These are phyloP conservation scores for Chaitophorus viminalis DNA, from an alignment of 2,888 invertebrate species.

Conservation along the genomic window DNA sequence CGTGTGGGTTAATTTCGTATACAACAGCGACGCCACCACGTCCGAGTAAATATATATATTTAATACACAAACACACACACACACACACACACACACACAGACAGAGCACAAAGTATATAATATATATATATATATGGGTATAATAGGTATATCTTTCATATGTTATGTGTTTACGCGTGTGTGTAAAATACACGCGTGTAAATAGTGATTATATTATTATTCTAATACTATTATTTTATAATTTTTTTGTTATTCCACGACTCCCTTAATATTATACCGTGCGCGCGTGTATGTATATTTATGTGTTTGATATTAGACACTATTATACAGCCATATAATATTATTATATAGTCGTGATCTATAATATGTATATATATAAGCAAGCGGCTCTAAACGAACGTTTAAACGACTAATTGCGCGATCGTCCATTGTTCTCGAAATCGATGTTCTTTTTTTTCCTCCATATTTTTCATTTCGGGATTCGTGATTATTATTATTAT, in stretches of 20 bases:
- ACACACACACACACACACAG: no score
- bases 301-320: no score
- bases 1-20: slow-evolving; percentile 3
- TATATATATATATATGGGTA: neutral
- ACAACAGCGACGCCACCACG: neutral
- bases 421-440: slow-evolving; percentile 49
- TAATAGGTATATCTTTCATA: neutral
- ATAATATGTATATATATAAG: no score
- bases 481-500: slow-evolving; percentile 48
- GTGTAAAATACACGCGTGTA: neutral
- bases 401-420: slow-evolving; percentile 41
- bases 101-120: no score
- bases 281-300: neutral
- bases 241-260: slow-evolving; percentile 27
- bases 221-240: slow-evolving; percentile 21
- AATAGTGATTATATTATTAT: slow-evolving; percentile 16
- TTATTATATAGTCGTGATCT: slow-evolving; percentile 22
- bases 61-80: no score
- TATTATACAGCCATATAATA: neutral
- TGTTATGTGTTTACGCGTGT: neutral
- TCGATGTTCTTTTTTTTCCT: slow-evolving; percentile 17
- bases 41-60: neutral
- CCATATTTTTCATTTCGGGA: slow-evolving; percentile 36
- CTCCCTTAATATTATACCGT: slow-evolving; percentile 28
- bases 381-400: slow-evolving; percentile 21